These are phyloP conservation scores for Agonopterix heracliana DNA, from an alignment of 2,888 invertebrate genomes.

Conservation along the genomic window DNA sequence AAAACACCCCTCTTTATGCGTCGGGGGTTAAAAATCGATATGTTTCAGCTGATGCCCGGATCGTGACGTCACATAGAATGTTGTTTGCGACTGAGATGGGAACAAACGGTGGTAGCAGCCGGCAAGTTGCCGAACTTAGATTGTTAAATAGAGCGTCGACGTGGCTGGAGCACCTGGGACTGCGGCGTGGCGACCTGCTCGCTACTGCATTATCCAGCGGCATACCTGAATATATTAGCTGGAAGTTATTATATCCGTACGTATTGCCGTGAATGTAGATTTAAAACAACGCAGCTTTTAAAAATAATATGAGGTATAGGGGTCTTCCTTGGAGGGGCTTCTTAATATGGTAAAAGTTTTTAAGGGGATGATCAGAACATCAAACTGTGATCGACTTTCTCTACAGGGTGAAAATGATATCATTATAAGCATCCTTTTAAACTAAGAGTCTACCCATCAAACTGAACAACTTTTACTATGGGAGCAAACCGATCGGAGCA, in stretches of 20 bases:
- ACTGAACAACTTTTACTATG: no score
- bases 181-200: constrained; percentile 10
- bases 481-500: no score
- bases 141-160: constrained; percentile 23
- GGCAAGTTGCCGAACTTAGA: constrained; percentile 19
- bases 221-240: background rate
- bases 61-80: constrained; percentile 34
- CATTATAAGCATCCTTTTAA: no score
- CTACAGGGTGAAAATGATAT: no score
- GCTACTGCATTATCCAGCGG: constrained; percentile 3
- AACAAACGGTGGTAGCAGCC: constrained; percentile 17
- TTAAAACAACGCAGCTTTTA: background rate
- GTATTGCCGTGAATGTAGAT: background rate
- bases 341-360: no score
- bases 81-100: constrained; percentile 24
- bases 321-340: no score
- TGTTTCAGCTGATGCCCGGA: constrained; percentile 14
- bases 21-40: constrained; percentile 20
- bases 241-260: no score
- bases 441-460: no score
- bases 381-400: no score
- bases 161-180: constrained; percentile 10
- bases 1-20: background rate
- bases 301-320: no score
- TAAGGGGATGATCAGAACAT: no score